Evolutionary conservation across 2,113 vertebrate genomes (phyloP).

Genomic region (Colius striatus): DNA sequence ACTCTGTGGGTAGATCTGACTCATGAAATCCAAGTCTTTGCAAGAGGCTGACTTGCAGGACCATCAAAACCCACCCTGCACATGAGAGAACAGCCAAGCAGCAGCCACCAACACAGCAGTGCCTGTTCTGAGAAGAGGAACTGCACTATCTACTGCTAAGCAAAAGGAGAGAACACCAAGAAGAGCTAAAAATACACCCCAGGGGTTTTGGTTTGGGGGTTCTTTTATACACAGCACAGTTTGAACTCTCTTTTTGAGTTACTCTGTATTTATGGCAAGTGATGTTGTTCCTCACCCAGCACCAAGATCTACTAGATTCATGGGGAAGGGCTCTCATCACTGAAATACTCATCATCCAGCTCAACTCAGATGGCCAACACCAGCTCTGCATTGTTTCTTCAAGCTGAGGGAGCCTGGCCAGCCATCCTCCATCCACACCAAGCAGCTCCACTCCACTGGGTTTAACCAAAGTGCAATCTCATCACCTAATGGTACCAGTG

Average conservation of each 20-base stretch:
- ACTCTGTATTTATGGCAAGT: not conserved
- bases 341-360: accelerated
- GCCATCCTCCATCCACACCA: not conserved
- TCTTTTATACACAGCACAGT: not conserved
- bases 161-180: not conserved
- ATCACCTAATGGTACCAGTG: not conserved
- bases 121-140: not conserved
- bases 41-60: not conserved
- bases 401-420: not conserved
- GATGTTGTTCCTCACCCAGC: not conserved
- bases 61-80: not conserved
- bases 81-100: not conserved
- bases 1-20: not conserved
- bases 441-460: accelerated
- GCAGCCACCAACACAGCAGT: not conserved
- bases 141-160: not conserved
- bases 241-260: no score
- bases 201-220: not conserved
- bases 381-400: not conserved
- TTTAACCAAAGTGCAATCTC: not conserved
- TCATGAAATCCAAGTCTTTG: not conserved
- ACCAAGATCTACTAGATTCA: not conserved
- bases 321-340: not conserved
- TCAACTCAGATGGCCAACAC: no score
- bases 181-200: not conserved